Percentiles rank a stretch among this genome's conserved stretches.
Conservation (phyloP, 2,888 invertebrate species). For the Sympetrum striolatum region DNA sequence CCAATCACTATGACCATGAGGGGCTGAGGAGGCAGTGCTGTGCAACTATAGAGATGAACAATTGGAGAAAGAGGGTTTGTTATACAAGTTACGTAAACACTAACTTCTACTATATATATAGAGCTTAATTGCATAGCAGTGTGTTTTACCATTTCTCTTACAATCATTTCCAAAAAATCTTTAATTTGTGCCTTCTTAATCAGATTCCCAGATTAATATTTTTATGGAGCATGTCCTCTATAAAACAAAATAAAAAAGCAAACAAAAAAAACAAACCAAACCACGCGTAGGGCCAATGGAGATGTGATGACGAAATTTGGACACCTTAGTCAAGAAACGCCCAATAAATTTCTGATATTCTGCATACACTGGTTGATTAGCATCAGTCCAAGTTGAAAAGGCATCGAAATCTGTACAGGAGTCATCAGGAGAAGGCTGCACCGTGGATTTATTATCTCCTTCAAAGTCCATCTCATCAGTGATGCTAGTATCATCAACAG, state of each 20-base stretch:
- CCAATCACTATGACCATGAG: no score
- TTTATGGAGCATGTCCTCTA: conserved; percentile 14
- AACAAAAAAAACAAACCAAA: conserved; percentile 22
- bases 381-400: background rate
- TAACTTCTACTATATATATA: no score
- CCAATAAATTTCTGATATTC: conserved; percentile 44
- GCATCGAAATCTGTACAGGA: background rate
- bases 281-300: conserved; percentile 22
- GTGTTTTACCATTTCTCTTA: no score
- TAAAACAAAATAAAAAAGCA: conserved; percentile 12
- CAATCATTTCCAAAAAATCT: no score
- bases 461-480: background rate
- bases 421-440: conserved; percentile 1
- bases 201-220: background rate
- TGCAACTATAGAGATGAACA: no score
- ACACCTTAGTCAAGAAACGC: conserved; percentile 44
- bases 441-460: background rate
- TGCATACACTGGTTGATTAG: conserved; percentile 4
- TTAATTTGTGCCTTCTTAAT: no score
- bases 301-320: conserved; percentile 22
- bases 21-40: no score
- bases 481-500: background rate
- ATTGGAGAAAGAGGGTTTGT: no score
- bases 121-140: no score
- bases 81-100: no score